Conservation (phyloP, 92 coral and sea anemone species). For the Umimayanthus kanabou region DNA sequence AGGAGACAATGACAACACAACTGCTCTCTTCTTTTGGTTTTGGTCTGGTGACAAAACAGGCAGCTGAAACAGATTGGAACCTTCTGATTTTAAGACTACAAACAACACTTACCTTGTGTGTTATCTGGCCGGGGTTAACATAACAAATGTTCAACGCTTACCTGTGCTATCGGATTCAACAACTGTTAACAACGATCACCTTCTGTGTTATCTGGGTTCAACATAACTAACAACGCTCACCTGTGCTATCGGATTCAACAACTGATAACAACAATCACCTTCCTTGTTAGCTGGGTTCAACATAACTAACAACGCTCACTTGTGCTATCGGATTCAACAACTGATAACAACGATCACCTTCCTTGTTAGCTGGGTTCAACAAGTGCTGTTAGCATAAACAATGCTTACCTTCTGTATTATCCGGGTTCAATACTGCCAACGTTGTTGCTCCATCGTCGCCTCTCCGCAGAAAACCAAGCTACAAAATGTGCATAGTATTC, state of each 20-base stretch:
- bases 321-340: slow-evolving; percentile 31
- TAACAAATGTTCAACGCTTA: not conserved
- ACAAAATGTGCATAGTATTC: not conserved
- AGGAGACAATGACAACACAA: not conserved
- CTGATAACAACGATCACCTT: not conserved
- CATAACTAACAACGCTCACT: slow-evolving; percentile 38
- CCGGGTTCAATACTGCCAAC: slow-evolving; percentile 87
- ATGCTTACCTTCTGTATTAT: slow-evolving; percentile 70
- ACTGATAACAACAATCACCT: not conserved
- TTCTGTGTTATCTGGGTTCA: slow-evolving; percentile 66
- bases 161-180: not conserved
- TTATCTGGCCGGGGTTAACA: not conserved
- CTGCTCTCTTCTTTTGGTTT: no score
- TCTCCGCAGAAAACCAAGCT: slow-evolving; percentile 94
- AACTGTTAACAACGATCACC: not conserved
- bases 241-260: slow-evolving; percentile 39
- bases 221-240: slow-evolving; percentile 67
- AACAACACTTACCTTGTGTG: not conserved
- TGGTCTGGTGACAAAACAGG: not conserved
- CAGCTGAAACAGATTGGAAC: not conserved
- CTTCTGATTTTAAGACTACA: not conserved
- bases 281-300: slow-evolving; percentile 57
- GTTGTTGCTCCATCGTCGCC: slow-evolving; percentile 91
- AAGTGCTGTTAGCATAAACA: no score
- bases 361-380: slow-evolving; percentile 56